Evolutionary conservation across 2,888 invertebrate genomes (phyloP), one percentile per base, ranked within the genome.

Genomic region (Germaria angustata): DNA sequence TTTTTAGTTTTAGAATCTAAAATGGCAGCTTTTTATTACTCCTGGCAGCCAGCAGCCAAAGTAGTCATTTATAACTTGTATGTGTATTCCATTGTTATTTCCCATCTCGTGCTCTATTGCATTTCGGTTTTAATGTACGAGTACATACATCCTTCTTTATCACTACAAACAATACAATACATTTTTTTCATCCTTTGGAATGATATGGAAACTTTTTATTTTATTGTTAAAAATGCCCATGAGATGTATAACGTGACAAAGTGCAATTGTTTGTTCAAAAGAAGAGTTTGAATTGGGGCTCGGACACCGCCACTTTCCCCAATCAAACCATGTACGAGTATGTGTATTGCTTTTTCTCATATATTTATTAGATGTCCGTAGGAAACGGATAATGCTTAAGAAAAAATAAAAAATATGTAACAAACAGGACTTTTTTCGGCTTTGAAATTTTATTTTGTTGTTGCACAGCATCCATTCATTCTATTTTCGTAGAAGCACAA

Each of bases 191-290:
- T 66, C 17, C 51, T 55, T 63, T 68, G 4, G 39, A 63, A 49
- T 57, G 63, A 69, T 32, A 51, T 34, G 41, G 24, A 41, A 61
- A 39, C 59, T 63, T 68, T 69, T 73, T 63, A 73, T 75, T 59
- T 81, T 77, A 72, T 81, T 78, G 75, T 59, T 82, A 82, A 82
- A 82, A 82, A 82, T 82, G 82, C 82, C 82, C 82, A 82, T 79
- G 82, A 82, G 82, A 79, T 71, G 69, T 75, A 78, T 72, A 79
- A 73, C 78, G 75, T 77, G 81, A 81, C 81, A 84, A 84, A 83
- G 83, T 84, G 84, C 79, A 81, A 84, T 84, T 84, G 84, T 77
- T 66, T 77, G 84, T 80, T 80, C 68, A 75, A 46, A 73, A 73
- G 28, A 61, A 20, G 24, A 66, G 63, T 69, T 46, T n/a, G 32